These are phyloP conservation scores for Lanius ludovicianus DNA, from an alignment of 2,113 vertebrate genomes.

Conservation along the genomic window DNA sequence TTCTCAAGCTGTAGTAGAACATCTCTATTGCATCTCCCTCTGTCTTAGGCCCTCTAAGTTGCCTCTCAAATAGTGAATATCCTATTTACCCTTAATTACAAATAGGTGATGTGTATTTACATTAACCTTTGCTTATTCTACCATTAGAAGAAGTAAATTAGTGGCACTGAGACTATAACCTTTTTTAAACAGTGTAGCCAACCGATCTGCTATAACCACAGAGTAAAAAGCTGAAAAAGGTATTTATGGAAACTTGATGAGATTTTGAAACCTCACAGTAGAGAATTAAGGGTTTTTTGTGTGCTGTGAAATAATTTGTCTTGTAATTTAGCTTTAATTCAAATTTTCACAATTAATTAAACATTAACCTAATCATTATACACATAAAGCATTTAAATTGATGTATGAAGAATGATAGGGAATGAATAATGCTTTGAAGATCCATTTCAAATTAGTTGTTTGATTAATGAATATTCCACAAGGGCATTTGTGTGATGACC, in stretches of 20 bases:
- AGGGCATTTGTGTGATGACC: conserved; percentile 78
- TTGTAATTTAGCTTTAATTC: conserved; percentile 77
- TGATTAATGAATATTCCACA: conserved; percentile 82
- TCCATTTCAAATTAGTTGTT: conserved; percentile 82
- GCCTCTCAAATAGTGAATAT: not conserved
- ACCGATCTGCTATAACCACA: not conserved
- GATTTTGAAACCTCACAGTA: not conserved
- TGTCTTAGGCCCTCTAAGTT: not conserved
- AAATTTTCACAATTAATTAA: conserved; percentile 85
- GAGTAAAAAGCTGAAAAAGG: not conserved
- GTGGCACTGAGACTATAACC: not conserved
- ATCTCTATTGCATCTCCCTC: not conserved
- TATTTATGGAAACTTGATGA: conserved; percentile 14
- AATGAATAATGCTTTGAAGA: conserved; percentile 81
- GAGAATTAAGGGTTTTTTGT: not conserved
- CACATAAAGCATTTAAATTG: conserved; percentile 78
- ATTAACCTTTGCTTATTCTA: conserved; percentile 13
- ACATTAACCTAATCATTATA: conserved; percentile 81
- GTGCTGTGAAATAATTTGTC: conserved; percentile 72
- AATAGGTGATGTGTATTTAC: not conserved
- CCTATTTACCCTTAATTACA: not conserved
- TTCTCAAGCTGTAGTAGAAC: not conserved
- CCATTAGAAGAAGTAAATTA: not conserved
- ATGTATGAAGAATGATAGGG: conserved; percentile 73
- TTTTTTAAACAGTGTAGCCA: not conserved